Percentiles rank a stretch among this genome's conserved stretches.
Conservation (phyloP, 2,113 vertebrate species). For the Paratilapia polleni region DNA sequence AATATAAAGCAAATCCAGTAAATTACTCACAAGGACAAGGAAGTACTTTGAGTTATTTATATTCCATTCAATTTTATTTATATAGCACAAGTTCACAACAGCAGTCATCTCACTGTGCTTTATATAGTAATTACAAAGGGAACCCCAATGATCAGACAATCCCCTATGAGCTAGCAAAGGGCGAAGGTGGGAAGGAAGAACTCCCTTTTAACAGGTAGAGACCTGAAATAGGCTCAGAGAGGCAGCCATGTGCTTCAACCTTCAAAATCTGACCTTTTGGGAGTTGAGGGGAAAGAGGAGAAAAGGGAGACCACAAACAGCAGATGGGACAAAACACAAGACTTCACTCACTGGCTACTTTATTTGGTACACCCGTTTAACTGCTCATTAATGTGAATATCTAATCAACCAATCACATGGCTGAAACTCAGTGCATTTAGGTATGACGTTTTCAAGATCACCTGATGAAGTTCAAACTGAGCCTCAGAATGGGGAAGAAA, state of each 20-base stretch:
- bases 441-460: fast-evolving
- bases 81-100: background rate
- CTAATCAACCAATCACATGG: too few species aligned
- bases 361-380: too few species aligned
- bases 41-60: background rate
- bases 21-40: background rate
- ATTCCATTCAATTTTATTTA: background rate
- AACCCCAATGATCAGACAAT: background rate
- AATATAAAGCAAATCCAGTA: background rate
- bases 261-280: background rate
- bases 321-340: background rate
- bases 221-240: background rate
- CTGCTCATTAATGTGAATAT: too few species aligned
- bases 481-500: background rate
- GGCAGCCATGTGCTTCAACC: background rate
- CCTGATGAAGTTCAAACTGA: background rate
- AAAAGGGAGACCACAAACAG: background rate
- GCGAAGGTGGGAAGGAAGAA: background rate
- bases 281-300: background rate
- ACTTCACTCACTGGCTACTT: background rate
- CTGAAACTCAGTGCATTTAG: background rate
- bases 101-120: background rate
- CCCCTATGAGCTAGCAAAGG: background rate
- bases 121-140: background rate
- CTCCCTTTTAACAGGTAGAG: background rate